Conservation (phyloP, 2,797 vertebrate species). For the Pseudochromis fuscus region DNA sequence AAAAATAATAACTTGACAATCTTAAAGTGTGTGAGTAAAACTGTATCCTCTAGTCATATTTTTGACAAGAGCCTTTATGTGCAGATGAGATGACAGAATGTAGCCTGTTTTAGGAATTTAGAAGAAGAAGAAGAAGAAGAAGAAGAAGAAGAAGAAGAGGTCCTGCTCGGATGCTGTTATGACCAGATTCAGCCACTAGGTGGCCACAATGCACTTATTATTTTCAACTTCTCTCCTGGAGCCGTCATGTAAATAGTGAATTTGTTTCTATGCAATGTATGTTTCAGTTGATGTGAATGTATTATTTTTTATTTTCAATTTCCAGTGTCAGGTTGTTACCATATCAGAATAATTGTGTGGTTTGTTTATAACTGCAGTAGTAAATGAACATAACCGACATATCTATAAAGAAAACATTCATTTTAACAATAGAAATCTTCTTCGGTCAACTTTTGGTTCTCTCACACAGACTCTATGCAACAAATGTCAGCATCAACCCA, state of each 20-base stretch:
- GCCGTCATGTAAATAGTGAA: slow-evolving; percentile 52
- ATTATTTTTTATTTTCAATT: slow-evolving; percentile 46
- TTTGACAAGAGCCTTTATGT: slow-evolving; percentile 21
- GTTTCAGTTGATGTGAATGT: slow-evolving; percentile 45
- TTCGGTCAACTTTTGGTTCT: slow-evolving; percentile 17
- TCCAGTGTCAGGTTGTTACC: slow-evolving; percentile 23
- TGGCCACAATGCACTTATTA: slow-evolving; percentile 73
- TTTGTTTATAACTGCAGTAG: neutral
- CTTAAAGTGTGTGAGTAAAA: slow-evolving; percentile 5
- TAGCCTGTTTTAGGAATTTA: slow-evolving; percentile 32
- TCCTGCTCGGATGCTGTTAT: slow-evolving; percentile 34
- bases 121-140: slow-evolving; percentile 8
- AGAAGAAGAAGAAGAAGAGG: slow-evolving; percentile 5
- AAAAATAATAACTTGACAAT: slow-evolving; percentile 19
- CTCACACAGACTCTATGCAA: slow-evolving; percentile 47
- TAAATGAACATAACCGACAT: neutral
- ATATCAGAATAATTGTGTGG: slow-evolving; percentile 14
- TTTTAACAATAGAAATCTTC: slow-evolving; percentile 9
- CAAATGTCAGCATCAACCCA: slow-evolving; percentile 35
- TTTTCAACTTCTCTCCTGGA: slow-evolving; percentile 42
- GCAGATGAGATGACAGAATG: slow-evolving; percentile 40
- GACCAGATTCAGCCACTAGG: slow-evolving; percentile 69
- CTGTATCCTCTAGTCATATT: slow-evolving; percentile 6
- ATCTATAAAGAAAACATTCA: slow-evolving; percentile 10
- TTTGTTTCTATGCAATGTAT: slow-evolving; percentile 40